Base-by-base conservation (phyloP, 2,888 invertebrate genomes). In the Polia nebulosa region DNA sequence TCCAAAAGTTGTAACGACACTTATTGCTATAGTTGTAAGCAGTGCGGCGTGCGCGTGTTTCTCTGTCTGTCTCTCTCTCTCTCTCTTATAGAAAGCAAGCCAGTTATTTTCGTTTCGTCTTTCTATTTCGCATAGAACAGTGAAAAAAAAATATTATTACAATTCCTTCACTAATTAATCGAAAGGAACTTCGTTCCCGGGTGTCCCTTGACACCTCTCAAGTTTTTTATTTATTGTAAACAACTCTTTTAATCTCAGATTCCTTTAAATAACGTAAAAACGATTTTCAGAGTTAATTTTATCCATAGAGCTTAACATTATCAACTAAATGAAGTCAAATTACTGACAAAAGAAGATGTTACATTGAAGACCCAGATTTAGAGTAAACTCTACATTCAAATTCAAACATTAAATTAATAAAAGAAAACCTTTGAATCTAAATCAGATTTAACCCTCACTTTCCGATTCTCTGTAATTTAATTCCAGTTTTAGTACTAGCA, bases 391-490 rank as follows among this genome's bases (percentile, higher is more conserved):
- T 20, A 52, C 4, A 41, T 53, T 52, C 27, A 27, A 44, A 69
- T n/a, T 56, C n/a, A 47, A 27, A 60, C 4, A 22, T 34, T 27
- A 25, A 34, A 36, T 36, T 29, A 51, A 60, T 34, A 73, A 52
- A 51, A 62, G 3, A 62, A 36, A 39, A 52, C 52, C 73, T 73
- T 63, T 52, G 34, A 76, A 53, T 36, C 34, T 41, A 61, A 27
- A 57, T 77, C 32, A 39, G 25, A 58, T 44, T 7, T 27, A 53
- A 47, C 20, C 47, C 41, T 34, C 17, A 52, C 25, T 36, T 52
- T 15, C 20, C 34, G n/a, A 57, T 47, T 25, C 11, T 36, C 2
- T 17, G 44, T 36, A 62, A 58, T 32, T 53, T 62, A 57, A 76
- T 61, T 52, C 29, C 11, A 44, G n/a, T 53, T 71, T 77, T 36